Evolutionary conservation across 2,888 invertebrate genomes (phyloP).

Genomic region (Dorcus hopei): DNA sequence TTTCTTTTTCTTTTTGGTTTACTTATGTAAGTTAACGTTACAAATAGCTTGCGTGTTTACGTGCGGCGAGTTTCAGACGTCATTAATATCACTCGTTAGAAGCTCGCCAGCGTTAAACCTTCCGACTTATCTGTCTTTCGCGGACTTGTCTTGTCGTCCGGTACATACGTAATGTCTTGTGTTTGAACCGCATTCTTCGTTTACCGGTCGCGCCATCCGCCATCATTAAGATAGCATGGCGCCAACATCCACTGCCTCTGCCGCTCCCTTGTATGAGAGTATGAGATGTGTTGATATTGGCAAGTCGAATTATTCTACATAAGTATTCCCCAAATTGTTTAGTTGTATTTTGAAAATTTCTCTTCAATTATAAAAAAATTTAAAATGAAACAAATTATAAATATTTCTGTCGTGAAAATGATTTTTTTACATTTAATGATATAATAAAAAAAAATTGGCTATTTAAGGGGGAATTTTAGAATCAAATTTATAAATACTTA

Average conservation of each 20-base stretch:
- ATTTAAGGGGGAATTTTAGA: too few species aligned
- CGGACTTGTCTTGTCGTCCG: slow-evolving; percentile 5
- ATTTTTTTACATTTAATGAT: too few species aligned
- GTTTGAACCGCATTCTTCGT: slow-evolving; percentile 24
- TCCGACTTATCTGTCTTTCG: neutral
- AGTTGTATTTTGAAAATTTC: too few species aligned
- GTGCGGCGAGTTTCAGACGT: neutral
- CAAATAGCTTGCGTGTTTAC: neutral
- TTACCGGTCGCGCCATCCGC: slow-evolving; percentile 24
- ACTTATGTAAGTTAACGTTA: too few species aligned
- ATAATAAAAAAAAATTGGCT: too few species aligned
- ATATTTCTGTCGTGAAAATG: too few species aligned
- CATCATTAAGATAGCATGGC: slow-evolving; percentile 41
- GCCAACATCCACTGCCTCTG: slow-evolving; percentile 29
- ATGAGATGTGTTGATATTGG: slow-evolving; percentile 22
- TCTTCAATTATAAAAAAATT: too few species aligned
- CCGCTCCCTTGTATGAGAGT: slow-evolving; percentile 20
- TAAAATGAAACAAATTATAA: too few species aligned
- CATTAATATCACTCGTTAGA: neutral
- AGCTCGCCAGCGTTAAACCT: neutral
- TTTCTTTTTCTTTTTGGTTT: too few species aligned
- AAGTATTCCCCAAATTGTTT: too few species aligned
- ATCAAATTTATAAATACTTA: too few species aligned
- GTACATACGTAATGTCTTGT: slow-evolving; percentile 8
- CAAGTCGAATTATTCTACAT: slow-evolving; percentile 3